These are phyloP conservation scores for Hycleus cichorii DNA, from an alignment of 1,140 invertebrate genomes.

Conservation along the genomic window DNA sequence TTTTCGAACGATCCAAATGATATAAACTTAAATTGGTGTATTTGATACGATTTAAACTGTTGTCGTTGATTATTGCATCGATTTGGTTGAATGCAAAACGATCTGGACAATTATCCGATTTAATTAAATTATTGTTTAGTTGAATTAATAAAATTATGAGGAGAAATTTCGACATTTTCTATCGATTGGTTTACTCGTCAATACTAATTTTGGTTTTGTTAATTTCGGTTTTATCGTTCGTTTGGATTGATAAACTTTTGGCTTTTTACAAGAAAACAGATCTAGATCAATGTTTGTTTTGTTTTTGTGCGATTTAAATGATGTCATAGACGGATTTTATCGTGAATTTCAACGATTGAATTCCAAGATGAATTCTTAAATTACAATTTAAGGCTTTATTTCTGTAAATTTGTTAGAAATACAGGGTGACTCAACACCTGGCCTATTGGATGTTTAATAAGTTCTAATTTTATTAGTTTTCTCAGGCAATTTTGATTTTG, in stretches of 20 bases:
- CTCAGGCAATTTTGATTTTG: too few species aligned
- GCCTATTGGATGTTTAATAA: too few species aligned
- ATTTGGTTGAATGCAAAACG: slow-evolving; percentile 4
- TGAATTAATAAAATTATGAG: neutral
- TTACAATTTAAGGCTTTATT: too few species aligned
- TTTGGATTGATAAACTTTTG: slow-evolving; percentile 5
- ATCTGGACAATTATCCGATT: neutral
- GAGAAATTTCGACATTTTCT: slow-evolving; percentile 1
- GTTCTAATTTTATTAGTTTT: too few species aligned
- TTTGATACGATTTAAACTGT: neutral
- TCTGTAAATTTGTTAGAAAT: too few species aligned
- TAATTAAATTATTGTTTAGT: neutral
- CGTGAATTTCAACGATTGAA: too few species aligned
- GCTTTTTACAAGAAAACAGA: neutral
- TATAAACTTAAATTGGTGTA: slow-evolving; percentile 14
- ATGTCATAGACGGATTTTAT: too few species aligned
- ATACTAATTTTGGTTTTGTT: too few species aligned
- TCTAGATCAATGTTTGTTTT: neutral
- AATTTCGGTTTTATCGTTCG: too few species aligned
- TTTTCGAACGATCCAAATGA: slow-evolving; percentile 12
- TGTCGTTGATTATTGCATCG: slow-evolving; percentile 9
- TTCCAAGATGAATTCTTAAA: too few species aligned
- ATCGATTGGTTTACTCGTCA: neutral
- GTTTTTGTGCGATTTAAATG: too few species aligned
- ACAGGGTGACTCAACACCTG: too few species aligned